Percentiles rank a stretch among this genome's conserved stretches.
Conservation (phyloP, 2,797 vertebrate genomes). For the Enteromius treurensis region DNA sequence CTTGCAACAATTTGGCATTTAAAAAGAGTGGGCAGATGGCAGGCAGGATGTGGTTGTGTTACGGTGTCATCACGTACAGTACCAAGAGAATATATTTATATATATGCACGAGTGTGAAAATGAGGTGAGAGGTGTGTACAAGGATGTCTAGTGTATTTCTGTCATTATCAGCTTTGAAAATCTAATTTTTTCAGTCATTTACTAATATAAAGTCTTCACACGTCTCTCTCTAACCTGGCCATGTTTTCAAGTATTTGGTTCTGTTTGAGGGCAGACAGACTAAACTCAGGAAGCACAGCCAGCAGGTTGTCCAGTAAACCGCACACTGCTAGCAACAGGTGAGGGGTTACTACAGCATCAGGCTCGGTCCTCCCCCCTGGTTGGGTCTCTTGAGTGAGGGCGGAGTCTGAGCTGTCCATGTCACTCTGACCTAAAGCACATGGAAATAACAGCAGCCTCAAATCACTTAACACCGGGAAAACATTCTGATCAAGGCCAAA, state of each 20-base stretch:
- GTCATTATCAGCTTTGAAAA: not conserved
- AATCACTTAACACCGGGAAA: not conserved
- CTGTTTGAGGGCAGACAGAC: constrained; percentile 78
- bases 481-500: not conserved
- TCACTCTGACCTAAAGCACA: constrained; percentile 83
- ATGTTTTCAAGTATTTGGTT: constrained; percentile 80
- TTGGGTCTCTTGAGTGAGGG: constrained; percentile 74
- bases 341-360: constrained; percentile 82
- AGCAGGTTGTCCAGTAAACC: constrained; percentile 88
- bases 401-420: constrained; percentile 75
- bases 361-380: constrained; percentile 68
- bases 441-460: not conserved
- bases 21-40: not conserved
- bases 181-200: not conserved
- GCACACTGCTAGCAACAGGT: constrained; percentile 87
- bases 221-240: constrained; percentile 77
- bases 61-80: not conserved
- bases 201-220: not conserved
- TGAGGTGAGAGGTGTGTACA: too few relatives aligned
- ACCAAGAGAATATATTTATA: constrained; percentile 16
- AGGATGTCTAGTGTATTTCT: not conserved
- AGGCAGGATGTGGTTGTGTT: constrained; percentile 37
- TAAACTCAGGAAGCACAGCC: constrained; percentile 83
- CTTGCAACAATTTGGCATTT: constrained; percentile 8
- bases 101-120: not conserved